Base-by-base conservation (phyloP, 2,888 invertebrate species). In the Crematogaster levior region DNA sequence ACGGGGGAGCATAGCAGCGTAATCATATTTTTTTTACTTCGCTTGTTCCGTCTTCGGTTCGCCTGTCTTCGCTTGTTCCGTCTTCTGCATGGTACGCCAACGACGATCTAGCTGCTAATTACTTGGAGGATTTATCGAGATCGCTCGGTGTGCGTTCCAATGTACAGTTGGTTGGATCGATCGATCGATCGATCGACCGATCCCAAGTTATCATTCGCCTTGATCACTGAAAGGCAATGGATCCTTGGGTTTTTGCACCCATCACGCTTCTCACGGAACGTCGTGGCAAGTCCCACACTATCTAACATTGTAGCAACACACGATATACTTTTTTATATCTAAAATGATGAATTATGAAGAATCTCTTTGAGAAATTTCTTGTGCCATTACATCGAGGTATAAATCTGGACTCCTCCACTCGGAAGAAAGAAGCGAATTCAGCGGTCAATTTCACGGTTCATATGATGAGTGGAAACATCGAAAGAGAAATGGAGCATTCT, bases 11-110 rank as follows among this genome's bases (percentile, higher is more conserved):
- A 65, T 80, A 70, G 84, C 72, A 70, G 85, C 85, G 82, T 88
- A 89, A 89, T 90, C 88, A 86, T 88, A 89, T 86, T 43, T 79
- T 77, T 82, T 34, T 89, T 83, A 66, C 83, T 74, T 85, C 72
- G 84, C 82, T 74, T 61, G 58, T 61, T 81, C 72, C 84, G 74
- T 34, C 30, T 43, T 75, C 48, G 66, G 27, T 43, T 43, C 30
- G 34, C 7, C 60, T 56, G 81, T n/a, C 48, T 63, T 80, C 40
- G 46, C 18, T n/a, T n/a, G n/a, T n/a, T n/a, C 43, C 12, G 63
- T 72, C 81, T 30, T 40, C 75, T 58, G 73, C 63, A 46, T 15
- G 46, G 30, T 74, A 81, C 74, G 81, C 77, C 70, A 27, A 74
- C 82, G 74, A 86, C 82, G 70, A 72, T 68, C 53, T 81, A 60